Evolutionary conservation across 1,140 invertebrate genomes (phyloP), one percentile per base, ranked within the genome.

Genomic region (Drosophila ironensis): DNA sequence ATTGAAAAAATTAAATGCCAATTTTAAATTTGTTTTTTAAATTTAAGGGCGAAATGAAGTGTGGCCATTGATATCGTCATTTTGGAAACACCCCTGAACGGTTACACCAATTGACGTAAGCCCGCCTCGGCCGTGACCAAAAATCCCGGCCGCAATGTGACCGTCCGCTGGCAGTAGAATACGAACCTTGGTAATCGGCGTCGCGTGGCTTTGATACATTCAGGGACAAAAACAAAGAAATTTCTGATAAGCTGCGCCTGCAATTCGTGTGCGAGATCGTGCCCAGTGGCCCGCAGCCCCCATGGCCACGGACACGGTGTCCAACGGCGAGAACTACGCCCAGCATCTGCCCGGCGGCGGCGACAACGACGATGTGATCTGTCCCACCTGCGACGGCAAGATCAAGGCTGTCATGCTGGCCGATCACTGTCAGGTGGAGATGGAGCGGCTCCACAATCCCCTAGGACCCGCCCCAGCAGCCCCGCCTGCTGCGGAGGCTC

Each of bases 371-470:
- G 93, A 84, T 37, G 77, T 87, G 11, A 70, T 88, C 16, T 97
- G 96, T 90, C 95, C 96, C 9, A 94, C 95, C 4, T 97, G 96
- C 91, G 94, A 95, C 42, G 91, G 94, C 7, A 95, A 95, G 16
- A 91, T 97, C 22, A 91, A 95, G 56, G 92, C 3, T 92, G 93
- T 16, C 95, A 97, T n/a, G 87, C 88, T 96, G 19, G 94, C 96
- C 70, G 91, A 93, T 33, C 96, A 97, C 88, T 94, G 95, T 54
- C 91, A 92, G 7, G 91, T 94, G 44, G 96, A 97, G 89, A 89
- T 97, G 61, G 95, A 96, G 57, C 93, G 94, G 71, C 90, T 97
- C 20, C 93, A 93, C 68, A 94, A 60, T 7, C 14, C 56, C n/a
- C n/a, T n/a, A n/a, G n/a, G 6, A 24, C 25, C n/a, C 57, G 30